Conservation (phyloP, 1,140 invertebrate species). For the Pollicipes pollicipes region DNA sequence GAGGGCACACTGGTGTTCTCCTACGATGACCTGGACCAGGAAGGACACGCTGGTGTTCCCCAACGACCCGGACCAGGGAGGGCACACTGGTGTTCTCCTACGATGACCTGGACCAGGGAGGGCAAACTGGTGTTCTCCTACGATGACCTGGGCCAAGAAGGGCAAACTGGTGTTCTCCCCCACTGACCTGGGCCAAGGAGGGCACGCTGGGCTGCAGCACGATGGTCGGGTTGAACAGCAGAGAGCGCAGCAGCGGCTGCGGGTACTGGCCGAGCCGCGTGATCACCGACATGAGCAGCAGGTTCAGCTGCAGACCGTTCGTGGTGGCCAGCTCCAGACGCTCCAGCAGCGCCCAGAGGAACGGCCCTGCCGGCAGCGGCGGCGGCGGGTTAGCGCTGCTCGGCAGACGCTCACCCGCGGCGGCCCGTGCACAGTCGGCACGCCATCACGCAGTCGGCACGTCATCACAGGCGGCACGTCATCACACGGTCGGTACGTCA, state of each 20-base stretch:
- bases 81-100: too few species aligned
- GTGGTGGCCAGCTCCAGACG: slow-evolving; percentile 68
- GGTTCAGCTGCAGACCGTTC: slow-evolving; percentile 69
- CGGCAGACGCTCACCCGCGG: too few species aligned
- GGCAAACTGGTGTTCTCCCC: slow-evolving; percentile 70
- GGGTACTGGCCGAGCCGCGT: slow-evolving; percentile 70
- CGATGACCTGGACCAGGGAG: slow-evolving; percentile 40
- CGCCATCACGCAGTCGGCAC: too few species aligned
- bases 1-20: slow-evolving; percentile 76
- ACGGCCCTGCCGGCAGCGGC: slow-evolving; percentile 47
- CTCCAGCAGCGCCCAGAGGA: slow-evolving; percentile 58
- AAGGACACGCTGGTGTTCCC: slow-evolving; percentile 77
- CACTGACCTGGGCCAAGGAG: slow-evolving; percentile 75
- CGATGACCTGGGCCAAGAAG: too few species aligned
- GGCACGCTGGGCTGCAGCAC: slow-evolving; percentile 75
- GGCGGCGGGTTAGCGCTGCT: too few species aligned
- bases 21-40: slow-evolving; percentile 72
- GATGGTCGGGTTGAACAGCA: slow-evolving; percentile 68
- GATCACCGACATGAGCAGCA: slow-evolving; percentile 72
- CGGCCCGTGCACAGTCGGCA: too few species aligned
- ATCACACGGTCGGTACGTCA: too few species aligned
- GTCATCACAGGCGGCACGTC: too few species aligned
- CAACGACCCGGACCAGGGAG: slow-evolving; percentile 40
- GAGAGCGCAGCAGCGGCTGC: slow-evolving; percentile 65
- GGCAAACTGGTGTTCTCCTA: slow-evolving; percentile 49